Conservation (phyloP, 2,113 vertebrate genomes). For the Melierax canorus region DNA sequence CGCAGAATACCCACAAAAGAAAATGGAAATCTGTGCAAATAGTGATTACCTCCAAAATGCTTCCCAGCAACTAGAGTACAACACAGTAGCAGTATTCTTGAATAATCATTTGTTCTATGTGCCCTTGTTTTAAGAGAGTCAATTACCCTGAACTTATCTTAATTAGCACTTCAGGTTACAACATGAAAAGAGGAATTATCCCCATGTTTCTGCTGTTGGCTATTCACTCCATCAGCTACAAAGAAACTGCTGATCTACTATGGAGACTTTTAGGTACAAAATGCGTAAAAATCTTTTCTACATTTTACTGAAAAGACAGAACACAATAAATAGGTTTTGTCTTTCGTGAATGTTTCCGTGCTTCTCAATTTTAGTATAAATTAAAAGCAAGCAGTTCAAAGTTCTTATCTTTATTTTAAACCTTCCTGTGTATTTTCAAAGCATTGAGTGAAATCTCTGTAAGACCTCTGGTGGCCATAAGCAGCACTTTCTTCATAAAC, state of each 20-base stretch:
- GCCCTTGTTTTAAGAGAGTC: not conserved
- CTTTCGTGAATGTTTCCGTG: not conserved
- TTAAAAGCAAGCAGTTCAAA: not conserved
- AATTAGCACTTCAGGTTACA: not conserved
- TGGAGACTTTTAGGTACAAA: not conserved
- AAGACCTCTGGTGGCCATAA: not conserved
- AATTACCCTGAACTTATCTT: not conserved
- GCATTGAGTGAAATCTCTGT: not conserved
- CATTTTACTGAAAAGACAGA: not conserved
- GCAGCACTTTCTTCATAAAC: not conserved
- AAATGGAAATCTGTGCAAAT: not conserved
- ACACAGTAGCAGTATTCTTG: not conserved
- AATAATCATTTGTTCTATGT: not conserved
- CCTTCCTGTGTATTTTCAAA: not conserved
- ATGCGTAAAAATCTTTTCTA: not conserved
- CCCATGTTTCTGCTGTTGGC: not conserved
- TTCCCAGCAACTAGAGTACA: not conserved
- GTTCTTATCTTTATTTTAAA: not conserved
- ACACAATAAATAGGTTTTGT: not conserved
- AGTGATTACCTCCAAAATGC: not conserved
- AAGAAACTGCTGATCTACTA: not conserved
- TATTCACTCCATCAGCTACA: not conserved
- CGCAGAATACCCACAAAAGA: not conserved
- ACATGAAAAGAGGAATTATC: not conserved
- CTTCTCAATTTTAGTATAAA: not conserved